phyloP scores from a whole-genome alignment of 2,888 invertebrate genomes.

The Drosophila histrio region DNA sequence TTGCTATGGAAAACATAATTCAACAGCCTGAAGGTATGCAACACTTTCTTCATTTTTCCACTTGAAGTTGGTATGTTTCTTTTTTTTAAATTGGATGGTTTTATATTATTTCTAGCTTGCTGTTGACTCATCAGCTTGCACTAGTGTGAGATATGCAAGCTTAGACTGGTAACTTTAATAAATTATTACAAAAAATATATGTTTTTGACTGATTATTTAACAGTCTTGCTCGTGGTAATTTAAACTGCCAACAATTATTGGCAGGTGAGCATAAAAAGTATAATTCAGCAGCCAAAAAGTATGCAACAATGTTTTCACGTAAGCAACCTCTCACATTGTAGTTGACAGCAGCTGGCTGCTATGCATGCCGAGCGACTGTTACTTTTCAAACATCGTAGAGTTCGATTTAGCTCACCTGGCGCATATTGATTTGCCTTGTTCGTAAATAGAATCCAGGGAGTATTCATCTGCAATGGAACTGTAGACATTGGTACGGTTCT shows the following conservation, averaged over 20 bases:
- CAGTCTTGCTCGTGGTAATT: background rate
- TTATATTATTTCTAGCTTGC: no score
- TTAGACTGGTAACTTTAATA: no score
- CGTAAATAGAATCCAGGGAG: slow-evolving; percentile 76
- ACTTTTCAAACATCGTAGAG: background rate
- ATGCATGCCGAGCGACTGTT: background rate
- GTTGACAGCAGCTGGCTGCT: slow-evolving; percentile 30
- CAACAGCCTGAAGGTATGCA: slow-evolving; percentile 28
- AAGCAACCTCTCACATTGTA: background rate
- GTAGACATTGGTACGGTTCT: slow-evolving; percentile 84
- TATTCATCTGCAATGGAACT: slow-evolving; percentile 80
- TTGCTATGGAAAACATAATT: background rate
- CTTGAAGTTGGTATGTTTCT: no score
- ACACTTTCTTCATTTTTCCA: slow-evolving; percentile 27
- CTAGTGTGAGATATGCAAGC: no score
- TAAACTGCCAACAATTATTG: background rate
- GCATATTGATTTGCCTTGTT: slow-evolving; percentile 66
- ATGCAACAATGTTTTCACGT: slow-evolving; percentile 30
- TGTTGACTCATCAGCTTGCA: no score
- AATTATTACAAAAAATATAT: no score
- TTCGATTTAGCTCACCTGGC: slow-evolving; percentile 75
- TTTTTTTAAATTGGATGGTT: no score
- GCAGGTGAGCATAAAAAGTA: background rate
- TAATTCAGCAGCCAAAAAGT: slow-evolving; percentile 13
- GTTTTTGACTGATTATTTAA: background rate